Base-by-base conservation (phyloP, 1,140 invertebrate species). In the Pachyrhynchus sulphureomaculatus region DNA sequence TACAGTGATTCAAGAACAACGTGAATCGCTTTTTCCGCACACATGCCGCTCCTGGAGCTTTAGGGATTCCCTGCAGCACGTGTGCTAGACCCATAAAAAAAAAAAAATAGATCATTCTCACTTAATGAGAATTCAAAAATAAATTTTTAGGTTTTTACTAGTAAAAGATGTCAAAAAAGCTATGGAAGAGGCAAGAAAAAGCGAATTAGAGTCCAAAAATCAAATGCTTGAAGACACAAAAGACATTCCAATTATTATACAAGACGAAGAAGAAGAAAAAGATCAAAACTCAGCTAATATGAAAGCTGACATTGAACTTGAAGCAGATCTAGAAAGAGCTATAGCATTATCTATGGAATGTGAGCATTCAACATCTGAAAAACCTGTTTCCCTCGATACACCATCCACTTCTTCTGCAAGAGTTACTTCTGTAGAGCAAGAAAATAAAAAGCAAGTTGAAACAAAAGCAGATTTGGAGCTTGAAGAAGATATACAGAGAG, bases 91-190 rank as follows among this genome's bases (percentile, higher is more conserved):
- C n/a, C n/a, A n/a, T n/a, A n/a, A n/a, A n/a, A n/a, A n/a, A n/a
- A n/a, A n/a, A n/a, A n/a, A n/a, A n/a, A n/a, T n/a, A n/a, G n/a
- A n/a, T n/a, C n/a, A n/a, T n/a, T n/a, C n/a, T n/a, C n/a, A n/a
- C n/a, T n/a, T n/a, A n/a, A n/a, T n/a, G n/a, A n/a, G n/a, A n/a
- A n/a, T n/a, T n/a, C n/a, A n/a, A n/a, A n/a, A n/a, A n/a, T n/a
- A n/a, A n/a, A n/a, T 47, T 55, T 55, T 10, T 29, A 66, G 68
- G 21, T 89, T 88, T 77, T 75, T 96, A 60, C 84, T 93, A 56
- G 84, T 93, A 13, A 91, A 86, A 71, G 81, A 85, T 79, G 77
- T 86, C 6, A 83, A 84, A 70, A 77, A 85, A 71, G 79, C 80
- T 23, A 71, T 82, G 51, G 77, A 75, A 54, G 49, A 48, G 18